Evolutionary conservation across 2,888 invertebrate genomes (phyloP).

Genomic region (Proisotoma minuta): DNA sequence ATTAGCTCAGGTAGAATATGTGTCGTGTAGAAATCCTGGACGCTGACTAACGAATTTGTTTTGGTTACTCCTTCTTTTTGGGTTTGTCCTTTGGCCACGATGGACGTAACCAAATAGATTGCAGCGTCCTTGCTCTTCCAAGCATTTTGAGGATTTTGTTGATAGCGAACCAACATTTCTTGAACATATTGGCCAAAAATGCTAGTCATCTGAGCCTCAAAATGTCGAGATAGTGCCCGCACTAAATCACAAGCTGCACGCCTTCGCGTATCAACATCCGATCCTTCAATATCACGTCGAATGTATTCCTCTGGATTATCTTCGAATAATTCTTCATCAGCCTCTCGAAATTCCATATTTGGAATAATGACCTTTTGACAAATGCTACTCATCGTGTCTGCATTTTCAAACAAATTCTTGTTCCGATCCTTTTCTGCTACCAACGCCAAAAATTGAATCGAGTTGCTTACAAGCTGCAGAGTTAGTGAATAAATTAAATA

Average conservation of each 20-base stretch:
- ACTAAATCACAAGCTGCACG: conserved; percentile 96
- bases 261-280: conserved; percentile 92
- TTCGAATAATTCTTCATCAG: conserved; percentile 94
- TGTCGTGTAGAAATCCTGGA: conserved; percentile 79
- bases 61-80: conserved; percentile 86
- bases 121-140: conserved; percentile 97
- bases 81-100: conserved; percentile 84
- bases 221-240: conserved; percentile 79
- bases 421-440: conserved; percentile 89
- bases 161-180: conserved; percentile 74
- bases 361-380: conserved; percentile 99
- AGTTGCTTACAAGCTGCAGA: conserved; percentile 85
- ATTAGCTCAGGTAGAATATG: conserved; percentile 83
- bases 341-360: conserved; percentile 91
- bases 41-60: conserved; percentile 81
- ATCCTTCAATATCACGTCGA: conserved; percentile 93
- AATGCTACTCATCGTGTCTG: conserved; percentile 77
- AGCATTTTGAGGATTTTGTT: conserved; percentile 66
- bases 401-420: conserved; percentile 81
- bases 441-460: conserved; percentile 87
- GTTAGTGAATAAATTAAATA: no score
- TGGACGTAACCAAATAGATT: conserved; percentile 89
- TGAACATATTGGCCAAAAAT: conserved; percentile 82
- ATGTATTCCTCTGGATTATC: conserved; percentile 98
- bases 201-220: conserved; percentile 79